A percentile compares a stretch with the other conserved stretches of the same genome.
Conservation (phyloP, 2,113 vertebrate species). For the Corythaeola cristata region DNA sequence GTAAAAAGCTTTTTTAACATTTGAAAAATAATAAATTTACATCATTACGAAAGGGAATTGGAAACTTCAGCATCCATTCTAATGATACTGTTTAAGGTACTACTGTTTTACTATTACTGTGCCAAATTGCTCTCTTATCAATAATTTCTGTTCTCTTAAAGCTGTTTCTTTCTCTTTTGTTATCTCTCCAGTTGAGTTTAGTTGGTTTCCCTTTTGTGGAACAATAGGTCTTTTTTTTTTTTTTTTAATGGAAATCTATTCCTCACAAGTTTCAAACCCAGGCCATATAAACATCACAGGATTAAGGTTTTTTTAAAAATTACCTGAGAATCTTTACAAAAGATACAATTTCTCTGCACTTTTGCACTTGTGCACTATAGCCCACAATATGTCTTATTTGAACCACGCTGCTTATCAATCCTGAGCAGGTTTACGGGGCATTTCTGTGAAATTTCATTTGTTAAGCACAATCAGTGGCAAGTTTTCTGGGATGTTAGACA, state of each 20-base stretch:
- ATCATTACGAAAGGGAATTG: neutral
- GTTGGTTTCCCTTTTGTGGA: neutral
- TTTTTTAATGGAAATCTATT: neutral
- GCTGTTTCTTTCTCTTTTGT: neutral
- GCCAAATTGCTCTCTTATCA: neutral
- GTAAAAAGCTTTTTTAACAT: neutral
- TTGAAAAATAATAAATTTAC: neutral
- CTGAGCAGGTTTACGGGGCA: neutral
- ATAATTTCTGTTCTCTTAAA: neutral
- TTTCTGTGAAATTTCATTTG: neutral
- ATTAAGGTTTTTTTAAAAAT: neutral
- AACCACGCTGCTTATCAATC: neutral
- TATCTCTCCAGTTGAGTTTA: neutral
- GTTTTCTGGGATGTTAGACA: neutral
- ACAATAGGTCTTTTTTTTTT: neutral
- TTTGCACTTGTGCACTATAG: neutral
- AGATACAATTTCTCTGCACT: neutral
- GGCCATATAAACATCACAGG: neutral
- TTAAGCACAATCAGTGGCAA: neutral
- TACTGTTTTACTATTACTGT: neutral
- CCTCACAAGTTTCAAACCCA: neutral
- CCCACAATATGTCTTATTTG: neutral
- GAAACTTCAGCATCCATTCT: neutral
- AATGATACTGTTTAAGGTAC: neutral
- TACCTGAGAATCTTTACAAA: neutral